Evolutionary conservation across 1,140 invertebrate species (phyloP), one percentile per base, ranked within the genome.

Genomic region (Mylabris phalerata): DNA sequence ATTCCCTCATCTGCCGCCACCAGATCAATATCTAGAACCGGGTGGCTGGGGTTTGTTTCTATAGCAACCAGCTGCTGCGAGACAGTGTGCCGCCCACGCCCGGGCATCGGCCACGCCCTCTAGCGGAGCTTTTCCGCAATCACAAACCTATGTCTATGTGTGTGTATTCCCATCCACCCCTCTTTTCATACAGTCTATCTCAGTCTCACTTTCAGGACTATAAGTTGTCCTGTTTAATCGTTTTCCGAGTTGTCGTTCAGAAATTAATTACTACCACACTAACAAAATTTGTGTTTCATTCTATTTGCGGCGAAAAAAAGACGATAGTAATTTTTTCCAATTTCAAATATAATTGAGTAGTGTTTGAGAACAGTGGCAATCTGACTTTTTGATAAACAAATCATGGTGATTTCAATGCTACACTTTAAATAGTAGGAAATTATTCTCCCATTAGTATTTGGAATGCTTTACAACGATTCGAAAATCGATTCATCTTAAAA

Each of bases 11-110:
- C 42, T 46, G 24, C 43, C 27, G 13, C 39, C 10, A 39, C 45
- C 63, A 73, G 71, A 73, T 73, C 71, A 73, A 73, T 73, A 73
- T 73, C 69, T 69, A 66, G 45, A 7, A 32, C 63, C 67, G 67
- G 68, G 65, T 67, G 67, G 64, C 61, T 59, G 64, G 59, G 46
- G 51, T 52, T 52, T 4, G 71, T 71, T 55, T 48, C 68, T 63
- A 66, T 65, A 64, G 62, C 63, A 51, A 73, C 71, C 68, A 73
- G 71, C 71, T 72, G 71, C 71, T 73, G 71, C 71, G 70, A 73
- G 71, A 72, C 70, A 61, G 70, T 67, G 70, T 71, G 71, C 65
- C 71, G 71, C 71, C 71, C 67, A 67, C 68, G 64, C 65, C 67
- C 58, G 61, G 61, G 55, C 56, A 57, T 49, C 55, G 54, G 45